These are phyloP conservation scores for Spisula subtruncata DNA, from an alignment of 2,888 invertebrate genomes.

Conservation along the genomic window DNA sequence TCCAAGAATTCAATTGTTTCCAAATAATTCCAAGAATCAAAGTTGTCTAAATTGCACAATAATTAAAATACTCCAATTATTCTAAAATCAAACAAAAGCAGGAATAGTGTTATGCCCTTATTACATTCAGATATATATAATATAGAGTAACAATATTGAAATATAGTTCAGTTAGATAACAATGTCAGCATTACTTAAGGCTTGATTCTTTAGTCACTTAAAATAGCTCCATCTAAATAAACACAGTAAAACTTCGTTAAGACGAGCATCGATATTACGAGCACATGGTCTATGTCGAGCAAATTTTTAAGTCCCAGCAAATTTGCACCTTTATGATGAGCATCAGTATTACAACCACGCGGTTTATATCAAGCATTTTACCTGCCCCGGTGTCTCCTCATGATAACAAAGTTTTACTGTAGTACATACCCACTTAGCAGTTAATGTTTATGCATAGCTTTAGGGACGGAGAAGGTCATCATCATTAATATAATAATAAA, in stretches of 20 bases:
- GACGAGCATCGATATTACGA: no score
- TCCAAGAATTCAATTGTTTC: no score
- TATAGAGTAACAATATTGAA: not conserved
- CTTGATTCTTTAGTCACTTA: not conserved
- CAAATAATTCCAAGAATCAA: no score
- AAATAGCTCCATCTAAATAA: not conserved
- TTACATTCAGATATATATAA: no score
- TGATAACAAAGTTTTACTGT: no score
- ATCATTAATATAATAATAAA: slow-evolving; percentile 14
- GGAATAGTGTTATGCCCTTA: not conserved
- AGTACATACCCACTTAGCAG: not conserved
- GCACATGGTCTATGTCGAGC: no score
- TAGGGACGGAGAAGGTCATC: not conserved
- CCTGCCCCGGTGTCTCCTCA: no score
- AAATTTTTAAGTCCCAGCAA: no score
- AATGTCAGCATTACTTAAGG: not conserved
- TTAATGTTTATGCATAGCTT: slow-evolving; percentile 7
- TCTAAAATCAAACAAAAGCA: not conserved
- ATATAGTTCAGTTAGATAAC: not conserved
- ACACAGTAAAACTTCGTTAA: no score
- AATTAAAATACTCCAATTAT: not conserved
- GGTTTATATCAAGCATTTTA: no score
- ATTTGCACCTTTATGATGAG: no score
- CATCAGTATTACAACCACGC: no score
- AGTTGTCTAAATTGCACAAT: not conserved